phyloP scores from a whole-genome alignment of 2,888 invertebrate species.

The Scaptomyza caliginosa region DNA sequence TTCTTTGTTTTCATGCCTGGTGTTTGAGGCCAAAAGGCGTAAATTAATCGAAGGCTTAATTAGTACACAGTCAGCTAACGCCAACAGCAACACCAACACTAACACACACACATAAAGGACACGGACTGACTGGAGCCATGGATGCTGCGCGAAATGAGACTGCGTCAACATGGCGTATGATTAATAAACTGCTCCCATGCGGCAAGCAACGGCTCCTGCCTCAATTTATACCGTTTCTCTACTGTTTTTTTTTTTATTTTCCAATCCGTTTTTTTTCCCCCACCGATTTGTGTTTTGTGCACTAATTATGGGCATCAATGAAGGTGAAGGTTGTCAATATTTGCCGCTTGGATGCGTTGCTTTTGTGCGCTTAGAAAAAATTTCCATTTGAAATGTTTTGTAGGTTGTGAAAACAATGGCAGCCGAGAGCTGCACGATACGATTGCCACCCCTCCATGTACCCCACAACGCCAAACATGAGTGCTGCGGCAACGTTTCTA shows the following conservation, averaged over 20 bases:
- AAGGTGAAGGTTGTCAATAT: slow-evolving; percentile 80
- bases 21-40: slow-evolving; percentile 81
- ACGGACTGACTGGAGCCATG: slow-evolving; percentile 5
- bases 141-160: slow-evolving; percentile 31
- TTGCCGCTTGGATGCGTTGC: slow-evolving; percentile 44
- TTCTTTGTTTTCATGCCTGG: slow-evolving; percentile 73
- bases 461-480: slow-evolving; percentile 19
- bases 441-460: slow-evolving; percentile 1
- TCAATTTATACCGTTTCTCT: slow-evolving; percentile 15
- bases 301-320: slow-evolving; percentile 72
- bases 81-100: slow-evolving; percentile 14
- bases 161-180: slow-evolving; percentile 73
- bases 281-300: slow-evolving; percentile 57
- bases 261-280: neutral
- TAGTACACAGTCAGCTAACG: slow-evolving; percentile 62
- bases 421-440: slow-evolving; percentile 14
- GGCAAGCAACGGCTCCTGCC: slow-evolving; percentile 26
- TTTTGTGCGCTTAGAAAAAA: slow-evolving; percentile 32
- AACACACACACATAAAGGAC: slow-evolving; percentile 18
- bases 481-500: slow-evolving; percentile 64
- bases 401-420: slow-evolving; percentile 66
- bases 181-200: slow-evolving; percentile 74
- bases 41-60: slow-evolving; percentile 82
- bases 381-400: slow-evolving; percentile 70
- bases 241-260: neutral